phyloP scores from a whole-genome alignment of 2,888 invertebrate genomes.

The Augochlorella aurata region DNA sequence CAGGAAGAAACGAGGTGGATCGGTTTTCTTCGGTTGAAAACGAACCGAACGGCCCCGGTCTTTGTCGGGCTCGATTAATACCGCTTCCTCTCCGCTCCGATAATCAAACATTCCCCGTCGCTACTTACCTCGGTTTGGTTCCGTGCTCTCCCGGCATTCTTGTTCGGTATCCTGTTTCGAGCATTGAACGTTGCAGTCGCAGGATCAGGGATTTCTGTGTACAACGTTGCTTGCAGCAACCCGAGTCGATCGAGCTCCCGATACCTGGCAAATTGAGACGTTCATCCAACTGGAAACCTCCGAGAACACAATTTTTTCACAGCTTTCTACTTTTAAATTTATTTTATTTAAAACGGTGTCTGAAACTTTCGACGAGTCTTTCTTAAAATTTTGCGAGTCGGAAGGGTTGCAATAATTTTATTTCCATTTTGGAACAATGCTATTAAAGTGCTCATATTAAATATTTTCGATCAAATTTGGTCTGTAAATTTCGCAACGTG shows the following conservation, averaged over 20 bases:
- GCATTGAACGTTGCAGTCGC: not conserved
- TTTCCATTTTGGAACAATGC: no score
- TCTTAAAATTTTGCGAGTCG: no score
- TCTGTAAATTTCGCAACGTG: no score
- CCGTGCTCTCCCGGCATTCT: not conserved
- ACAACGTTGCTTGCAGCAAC: not conserved
- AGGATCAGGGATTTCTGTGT: not conserved
- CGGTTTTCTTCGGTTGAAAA: not conserved
- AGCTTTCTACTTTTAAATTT: not conserved
- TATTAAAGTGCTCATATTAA: no score
- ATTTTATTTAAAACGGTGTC: no score
- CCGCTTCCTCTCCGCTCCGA: not conserved
- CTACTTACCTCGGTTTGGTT: not conserved
- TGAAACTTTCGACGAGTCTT: no score
- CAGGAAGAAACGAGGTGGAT: constrained; percentile 3
- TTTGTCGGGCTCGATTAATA: not conserved
- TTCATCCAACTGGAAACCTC: not conserved
- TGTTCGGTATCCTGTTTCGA: not conserved
- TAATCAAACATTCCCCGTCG: not conserved
- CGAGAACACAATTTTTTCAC: not conserved
- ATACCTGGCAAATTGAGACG: not conserved
- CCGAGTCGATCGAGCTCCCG: not conserved
- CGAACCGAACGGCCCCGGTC: not conserved
- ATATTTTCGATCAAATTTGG: no score
- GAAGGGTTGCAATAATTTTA: no score